phyloP scores from a whole-genome alignment of 2,888 invertebrate species.

The Hartigia nigra region DNA sequence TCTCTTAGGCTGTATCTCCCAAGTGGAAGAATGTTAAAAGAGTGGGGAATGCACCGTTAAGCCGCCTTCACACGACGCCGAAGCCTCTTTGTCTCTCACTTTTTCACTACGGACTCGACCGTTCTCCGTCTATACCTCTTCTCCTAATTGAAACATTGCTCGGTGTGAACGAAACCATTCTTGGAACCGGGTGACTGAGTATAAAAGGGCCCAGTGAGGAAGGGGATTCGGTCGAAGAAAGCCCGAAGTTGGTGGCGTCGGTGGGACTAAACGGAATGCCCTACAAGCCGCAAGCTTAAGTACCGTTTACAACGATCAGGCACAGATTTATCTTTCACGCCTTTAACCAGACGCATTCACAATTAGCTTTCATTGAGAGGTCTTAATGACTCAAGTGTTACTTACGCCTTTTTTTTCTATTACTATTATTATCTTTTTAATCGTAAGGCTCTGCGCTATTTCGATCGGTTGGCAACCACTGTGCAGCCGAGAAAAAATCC shows the following conservation, averaged over 20 bases:
- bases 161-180: constrained; percentile 44
- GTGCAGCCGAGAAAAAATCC: constrained; percentile 27
- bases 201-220: constrained; percentile 25
- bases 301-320: not conserved
- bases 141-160: constrained; percentile 51
- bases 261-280: constrained; percentile 16
- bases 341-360: not conserved
- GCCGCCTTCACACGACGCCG: not conserved
- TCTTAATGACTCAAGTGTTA: not conserved
- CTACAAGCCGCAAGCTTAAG: not conserved
- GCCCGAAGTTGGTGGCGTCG: constrained; percentile 26
- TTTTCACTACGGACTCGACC: not conserved
- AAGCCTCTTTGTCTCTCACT: not conserved
- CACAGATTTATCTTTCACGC: not conserved
- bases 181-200: constrained; percentile 36
- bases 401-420: not conserved
- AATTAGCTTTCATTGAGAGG: not conserved
- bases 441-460: not conserved
- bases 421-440: not conserved
- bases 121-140: not conserved
- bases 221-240: constrained; percentile 39
- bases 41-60: not conserved
- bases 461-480: not conserved
- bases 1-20: not conserved
- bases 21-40: not conserved